Evolutionary conservation across 2,797 vertebrate species (phyloP).

Genomic region (Selene dorsalis): DNA sequence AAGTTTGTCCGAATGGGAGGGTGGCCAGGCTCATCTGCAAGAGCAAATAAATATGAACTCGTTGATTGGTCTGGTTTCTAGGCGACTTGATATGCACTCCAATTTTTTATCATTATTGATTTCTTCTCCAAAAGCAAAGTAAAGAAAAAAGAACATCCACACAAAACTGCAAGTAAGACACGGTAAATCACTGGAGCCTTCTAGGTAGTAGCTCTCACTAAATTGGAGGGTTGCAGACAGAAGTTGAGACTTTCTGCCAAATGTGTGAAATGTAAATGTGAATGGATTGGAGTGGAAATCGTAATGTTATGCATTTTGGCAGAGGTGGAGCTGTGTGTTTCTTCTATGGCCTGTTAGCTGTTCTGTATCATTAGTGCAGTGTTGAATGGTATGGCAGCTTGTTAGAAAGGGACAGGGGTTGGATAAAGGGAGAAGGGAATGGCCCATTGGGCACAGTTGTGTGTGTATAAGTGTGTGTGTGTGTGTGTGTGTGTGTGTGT

Average conservation of each 20-base stretch:
- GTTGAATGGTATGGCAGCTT: slow-evolving; percentile 66
- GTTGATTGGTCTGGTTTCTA: neutral
- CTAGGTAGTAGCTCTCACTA: neutral
- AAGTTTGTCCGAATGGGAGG: no score
- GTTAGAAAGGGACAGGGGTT: slow-evolving; percentile 58
- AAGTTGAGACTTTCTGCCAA: neutral
- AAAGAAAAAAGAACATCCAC: neutral
- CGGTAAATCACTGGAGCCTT: neutral
- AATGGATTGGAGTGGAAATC: slow-evolving; percentile 36
- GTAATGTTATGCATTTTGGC: slow-evolving; percentile 48
- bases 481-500: slow-evolving; percentile 34
- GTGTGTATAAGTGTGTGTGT: slow-evolving; percentile 28
- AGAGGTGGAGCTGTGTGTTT: slow-evolving; percentile 49
- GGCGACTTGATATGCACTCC: neutral
- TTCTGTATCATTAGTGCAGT: slow-evolving; percentile 80
- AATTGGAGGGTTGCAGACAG: neutral
- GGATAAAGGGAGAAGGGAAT: slow-evolving; percentile 60
- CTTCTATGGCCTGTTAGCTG: slow-evolving; percentile 69
- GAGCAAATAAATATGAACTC: neutral
- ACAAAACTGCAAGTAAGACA: neutral
- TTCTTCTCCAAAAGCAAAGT: neutral
- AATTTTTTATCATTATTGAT: neutral
- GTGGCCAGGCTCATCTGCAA: no score
- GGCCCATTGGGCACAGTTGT: slow-evolving; percentile 60
- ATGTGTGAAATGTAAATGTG: slow-evolving; percentile 36